Conservation (phyloP, 2,888 invertebrate genomes). For the Dermolepida albohirtum region DNA sequence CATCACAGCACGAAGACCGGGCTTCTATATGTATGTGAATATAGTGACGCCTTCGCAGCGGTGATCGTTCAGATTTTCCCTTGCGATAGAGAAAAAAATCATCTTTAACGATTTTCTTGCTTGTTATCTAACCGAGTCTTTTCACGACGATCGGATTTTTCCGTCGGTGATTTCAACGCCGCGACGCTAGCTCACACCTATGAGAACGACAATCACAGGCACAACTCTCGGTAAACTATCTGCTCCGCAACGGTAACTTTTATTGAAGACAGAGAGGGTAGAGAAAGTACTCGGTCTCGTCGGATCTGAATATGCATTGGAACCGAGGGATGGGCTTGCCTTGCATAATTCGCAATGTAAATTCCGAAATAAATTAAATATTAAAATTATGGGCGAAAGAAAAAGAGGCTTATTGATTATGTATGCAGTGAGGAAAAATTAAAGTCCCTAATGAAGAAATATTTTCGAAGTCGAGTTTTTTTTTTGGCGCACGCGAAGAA, state of each 20-base stretch:
- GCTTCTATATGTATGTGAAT: conserved; percentile 12
- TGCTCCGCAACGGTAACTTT: conserved; percentile 40
- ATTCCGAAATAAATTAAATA: conserved; percentile 68
- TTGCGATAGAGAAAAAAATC: conserved; percentile 10
- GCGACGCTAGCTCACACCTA: conserved; percentile 22
- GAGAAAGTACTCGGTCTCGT: conserved; percentile 26
- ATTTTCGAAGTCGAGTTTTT: conserved; percentile 55
- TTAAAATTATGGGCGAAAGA: conserved; percentile 65
- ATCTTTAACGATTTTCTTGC: conserved; percentile 10
- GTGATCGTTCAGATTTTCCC: conserved; percentile 16
- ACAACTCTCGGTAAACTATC: conserved; percentile 26
- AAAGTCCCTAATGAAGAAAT: conserved; percentile 67
- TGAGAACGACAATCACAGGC: conserved; percentile 3
- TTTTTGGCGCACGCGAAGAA: conserved; percentile 60
- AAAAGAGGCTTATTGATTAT: conserved; percentile 66
- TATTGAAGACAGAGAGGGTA: conserved; percentile 46
- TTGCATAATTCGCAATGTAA: conserved; percentile 67
- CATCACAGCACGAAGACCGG: conserved; percentile 25
- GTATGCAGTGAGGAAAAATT: conserved; percentile 67
- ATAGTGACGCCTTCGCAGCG: conserved; percentile 47
- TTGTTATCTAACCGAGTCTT: conserved; percentile 7
- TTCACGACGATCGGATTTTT: neutral
- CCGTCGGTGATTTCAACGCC: conserved; percentile 55
- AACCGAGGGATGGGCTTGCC: conserved; percentile 54
- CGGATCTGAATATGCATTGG: conserved; percentile 61